Evolutionary conservation across 2,113 vertebrate species (phyloP).

Genomic region (Megatriorchis doriae): DNA sequence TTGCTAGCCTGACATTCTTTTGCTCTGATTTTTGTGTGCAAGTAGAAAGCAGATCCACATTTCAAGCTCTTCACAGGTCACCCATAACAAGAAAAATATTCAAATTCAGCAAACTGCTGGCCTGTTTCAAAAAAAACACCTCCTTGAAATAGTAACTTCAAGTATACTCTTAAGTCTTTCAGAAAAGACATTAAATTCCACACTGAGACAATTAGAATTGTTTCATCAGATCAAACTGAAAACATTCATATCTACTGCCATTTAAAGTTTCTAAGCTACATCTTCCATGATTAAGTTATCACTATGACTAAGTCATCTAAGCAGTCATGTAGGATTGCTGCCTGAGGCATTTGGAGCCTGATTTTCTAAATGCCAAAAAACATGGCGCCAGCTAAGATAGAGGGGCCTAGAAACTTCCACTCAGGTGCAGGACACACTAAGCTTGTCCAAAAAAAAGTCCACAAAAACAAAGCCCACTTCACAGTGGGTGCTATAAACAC

Average conservation of each 20-base stretch:
- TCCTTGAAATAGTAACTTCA: not conserved
- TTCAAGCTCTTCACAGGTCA: not conserved
- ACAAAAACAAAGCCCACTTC: not conserved
- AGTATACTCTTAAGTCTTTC: not conserved
- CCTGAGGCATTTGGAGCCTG: not conserved
- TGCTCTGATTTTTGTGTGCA: not conserved
- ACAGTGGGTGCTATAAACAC: not conserved
- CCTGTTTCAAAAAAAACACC: not conserved
- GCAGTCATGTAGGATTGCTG: not conserved
- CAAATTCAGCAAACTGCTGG: not conserved
- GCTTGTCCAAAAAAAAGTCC: not conserved
- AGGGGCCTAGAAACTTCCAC: not conserved
- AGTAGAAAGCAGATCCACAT: not conserved
- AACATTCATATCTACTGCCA: not conserved
- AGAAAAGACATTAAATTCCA: not conserved
- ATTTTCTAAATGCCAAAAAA: not conserved
- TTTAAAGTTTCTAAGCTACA: not conserved
- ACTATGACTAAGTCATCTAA: not conserved
- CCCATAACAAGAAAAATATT: not conserved
- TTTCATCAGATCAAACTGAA: not conserved
- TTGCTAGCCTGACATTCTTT: not conserved
- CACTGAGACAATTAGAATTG: not conserved
- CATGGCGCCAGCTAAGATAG: not conserved
- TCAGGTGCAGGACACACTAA: not conserved
- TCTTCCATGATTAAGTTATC: not conserved